Evolutionary conservation across 1,140 invertebrate genomes (phyloP).

Genomic region (Drosophila bipectinata): DNA sequence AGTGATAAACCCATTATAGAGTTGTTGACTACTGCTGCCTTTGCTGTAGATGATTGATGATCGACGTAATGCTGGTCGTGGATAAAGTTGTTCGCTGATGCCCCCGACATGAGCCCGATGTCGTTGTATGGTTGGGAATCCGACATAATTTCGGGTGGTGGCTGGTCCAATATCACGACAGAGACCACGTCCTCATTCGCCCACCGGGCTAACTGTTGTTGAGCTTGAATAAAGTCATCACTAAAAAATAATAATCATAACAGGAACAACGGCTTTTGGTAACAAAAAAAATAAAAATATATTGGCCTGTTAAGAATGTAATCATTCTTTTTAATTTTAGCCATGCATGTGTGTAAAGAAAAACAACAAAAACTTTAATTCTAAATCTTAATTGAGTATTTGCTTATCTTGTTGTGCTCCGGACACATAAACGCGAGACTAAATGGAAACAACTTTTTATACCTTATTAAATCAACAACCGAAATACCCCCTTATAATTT

Average conservation of each 20-base stretch:
- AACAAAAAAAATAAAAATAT: conserved; percentile 59
- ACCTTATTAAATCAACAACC: too few relatives aligned
- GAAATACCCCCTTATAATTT: too few relatives aligned
- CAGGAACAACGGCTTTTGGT: conserved; percentile 83
- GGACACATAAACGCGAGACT: too few relatives aligned
- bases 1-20: conserved; percentile 78
- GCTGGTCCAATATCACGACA: conserved; percentile 85
- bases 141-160: conserved; percentile 79
- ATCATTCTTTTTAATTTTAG: neutral
- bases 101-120: conserved; percentile 79
- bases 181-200: conserved; percentile 93
- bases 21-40: conserved; percentile 67
- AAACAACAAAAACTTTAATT: too few relatives aligned
- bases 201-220: conserved; percentile 95
- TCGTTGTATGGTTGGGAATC: conserved; percentile 83
- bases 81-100: conserved; percentile 78
- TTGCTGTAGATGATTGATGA: conserved; percentile 77
- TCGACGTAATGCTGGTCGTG: conserved; percentile 83
- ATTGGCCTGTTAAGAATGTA: conserved; percentile 8
- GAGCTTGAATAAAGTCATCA: conserved; percentile 97
- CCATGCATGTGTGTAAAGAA: neutral
- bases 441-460: too few relatives aligned
- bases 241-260: conserved; percentile 92
- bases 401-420: too few relatives aligned
- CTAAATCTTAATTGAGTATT: too few relatives aligned